A percentile compares a stretch with the other conserved stretches of the same genome.
Evolutionary conservation across 2,888 invertebrate species (phyloP).

Genomic region (Aphrophora alni): DNA sequence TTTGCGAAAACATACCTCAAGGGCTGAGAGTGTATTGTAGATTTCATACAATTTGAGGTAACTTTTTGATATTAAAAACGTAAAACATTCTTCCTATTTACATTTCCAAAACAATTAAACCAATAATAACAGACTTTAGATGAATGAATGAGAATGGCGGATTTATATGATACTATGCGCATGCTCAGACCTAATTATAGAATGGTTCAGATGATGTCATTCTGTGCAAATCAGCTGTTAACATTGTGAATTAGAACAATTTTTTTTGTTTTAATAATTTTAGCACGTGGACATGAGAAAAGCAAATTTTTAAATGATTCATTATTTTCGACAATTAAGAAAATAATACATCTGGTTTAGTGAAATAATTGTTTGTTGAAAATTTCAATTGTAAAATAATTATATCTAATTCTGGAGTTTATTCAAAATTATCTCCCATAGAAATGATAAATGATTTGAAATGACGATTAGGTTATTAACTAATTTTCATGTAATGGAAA

Average conservation of each 20-base stretch:
- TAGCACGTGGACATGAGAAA: too few species aligned
- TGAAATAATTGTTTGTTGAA: too few species aligned
- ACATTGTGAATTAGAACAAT: not conserved
- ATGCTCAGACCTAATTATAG: slow-evolving; percentile 6
- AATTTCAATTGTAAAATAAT: too few species aligned
- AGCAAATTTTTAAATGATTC: too few species aligned
- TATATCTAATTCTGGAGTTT: too few species aligned
- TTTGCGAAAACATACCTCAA: not conserved
- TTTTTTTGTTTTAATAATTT: too few species aligned
- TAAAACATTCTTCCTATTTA: slow-evolving; percentile 4
- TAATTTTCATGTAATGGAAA: too few species aligned
- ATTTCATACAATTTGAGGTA: not conserved
- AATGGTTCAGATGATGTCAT: not conserved
- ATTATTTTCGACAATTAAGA: too few species aligned
- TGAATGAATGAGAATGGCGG: slow-evolving; percentile 9
- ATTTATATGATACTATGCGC: not conserved
- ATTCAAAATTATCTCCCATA: too few species aligned
- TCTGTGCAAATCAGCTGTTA: not conserved
- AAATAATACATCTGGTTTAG: too few species aligned
- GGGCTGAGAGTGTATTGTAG: not conserved
- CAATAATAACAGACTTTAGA: slow-evolving; percentile 5
- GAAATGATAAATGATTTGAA: too few species aligned
- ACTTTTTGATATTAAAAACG: not conserved
- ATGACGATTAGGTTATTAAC: too few species aligned
- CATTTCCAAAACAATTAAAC: slow-evolving; percentile 9